A percentile compares a stretch with the other conserved stretches of the same genome.
Evolutionary conservation across 2,888 invertebrate species (phyloP).

Genomic region (Microchrysa polita): DNA sequence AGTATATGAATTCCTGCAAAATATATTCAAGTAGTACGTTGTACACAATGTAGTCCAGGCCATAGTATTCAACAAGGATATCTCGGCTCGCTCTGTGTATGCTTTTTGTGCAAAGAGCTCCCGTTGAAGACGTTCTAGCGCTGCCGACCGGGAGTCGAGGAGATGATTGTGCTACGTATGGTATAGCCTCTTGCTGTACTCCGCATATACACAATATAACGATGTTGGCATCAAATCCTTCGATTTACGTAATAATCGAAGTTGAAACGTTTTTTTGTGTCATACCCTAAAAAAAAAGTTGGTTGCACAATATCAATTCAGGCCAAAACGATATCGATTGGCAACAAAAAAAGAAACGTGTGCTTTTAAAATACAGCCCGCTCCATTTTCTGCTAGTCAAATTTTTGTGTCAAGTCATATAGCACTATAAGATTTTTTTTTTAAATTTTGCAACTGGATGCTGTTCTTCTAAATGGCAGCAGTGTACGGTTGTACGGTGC

Average conservation of each 20-base stretch:
- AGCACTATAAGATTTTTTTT: no score
- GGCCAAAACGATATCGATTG: conserved; percentile 37
- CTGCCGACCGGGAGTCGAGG: neutral
- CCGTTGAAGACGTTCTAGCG: no score
- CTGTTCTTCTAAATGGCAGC: no score
- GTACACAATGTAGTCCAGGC: neutral
- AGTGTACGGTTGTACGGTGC: no score
- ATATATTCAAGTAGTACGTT: neutral
- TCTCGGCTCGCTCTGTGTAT: no score
- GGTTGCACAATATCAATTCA: conserved; percentile 44
- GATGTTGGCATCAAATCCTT: conserved; percentile 14
- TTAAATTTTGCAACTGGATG: no score
- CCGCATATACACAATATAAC: no score
- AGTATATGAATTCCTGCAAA: conserved; percentile 7
- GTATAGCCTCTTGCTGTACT: no score
- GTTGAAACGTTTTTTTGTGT: conserved; percentile 36
- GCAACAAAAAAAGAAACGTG: conserved; percentile 21
- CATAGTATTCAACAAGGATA: no score
- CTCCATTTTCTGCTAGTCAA: conserved; percentile 11
- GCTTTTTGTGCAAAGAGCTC: no score
- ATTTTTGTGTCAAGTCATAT: no score
- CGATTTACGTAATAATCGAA: conserved; percentile 43
- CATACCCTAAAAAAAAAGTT: conserved; percentile 39
- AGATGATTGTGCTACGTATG: conserved; percentile 1
- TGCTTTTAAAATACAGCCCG: conserved; percentile 24